Conservation (phyloP, 1,140 invertebrate species). For the Pemphigus obesinymphae region DNA sequence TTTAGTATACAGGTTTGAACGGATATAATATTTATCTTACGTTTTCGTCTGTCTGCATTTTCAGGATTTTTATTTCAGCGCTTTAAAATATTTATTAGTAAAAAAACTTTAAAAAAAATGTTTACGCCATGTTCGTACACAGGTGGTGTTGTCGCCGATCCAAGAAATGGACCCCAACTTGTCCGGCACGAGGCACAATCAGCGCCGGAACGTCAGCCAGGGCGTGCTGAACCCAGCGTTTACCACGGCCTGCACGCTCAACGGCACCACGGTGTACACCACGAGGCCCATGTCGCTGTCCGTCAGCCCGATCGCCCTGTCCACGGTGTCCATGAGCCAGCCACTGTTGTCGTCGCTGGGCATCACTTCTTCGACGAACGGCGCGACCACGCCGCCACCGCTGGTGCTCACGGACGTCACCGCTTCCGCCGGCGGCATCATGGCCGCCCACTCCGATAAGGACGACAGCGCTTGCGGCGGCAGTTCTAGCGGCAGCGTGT, state of each 20-base stretch:
- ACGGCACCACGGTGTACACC: conserved; percentile 58
- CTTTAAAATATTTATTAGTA: no score
- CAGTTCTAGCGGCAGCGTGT: conserved; percentile 47
- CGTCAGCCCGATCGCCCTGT: conserved; percentile 50
- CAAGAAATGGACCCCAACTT: conserved; percentile 62
- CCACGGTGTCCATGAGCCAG: conserved; percentile 52
- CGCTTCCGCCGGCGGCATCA: conserved; percentile 40
- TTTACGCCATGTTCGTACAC: no score
- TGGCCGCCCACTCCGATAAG: conserved; percentile 51
- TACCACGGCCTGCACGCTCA: conserved; percentile 58
- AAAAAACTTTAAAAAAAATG: no score
- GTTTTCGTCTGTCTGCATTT: no score
- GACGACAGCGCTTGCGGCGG: conserved; percentile 50
- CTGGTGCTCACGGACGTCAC: conserved; percentile 24
- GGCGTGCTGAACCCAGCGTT: conserved; percentile 67
- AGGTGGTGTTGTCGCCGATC: conserved; percentile 73
- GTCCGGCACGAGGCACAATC: conserved; percentile 13
- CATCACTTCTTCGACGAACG: conserved; percentile 48
- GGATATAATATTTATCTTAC: no score
- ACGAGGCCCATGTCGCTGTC: conserved; percentile 50
- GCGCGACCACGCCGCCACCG: not conserved
- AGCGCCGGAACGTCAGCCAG: conserved; percentile 56
- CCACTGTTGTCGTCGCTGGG: conserved; percentile 52
- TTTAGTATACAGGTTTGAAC: no score
- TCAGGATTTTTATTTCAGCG: no score